phyloP scores from a whole-genome alignment of 2,113 vertebrate genomes.

The Carettochelys insculpta region DNA sequence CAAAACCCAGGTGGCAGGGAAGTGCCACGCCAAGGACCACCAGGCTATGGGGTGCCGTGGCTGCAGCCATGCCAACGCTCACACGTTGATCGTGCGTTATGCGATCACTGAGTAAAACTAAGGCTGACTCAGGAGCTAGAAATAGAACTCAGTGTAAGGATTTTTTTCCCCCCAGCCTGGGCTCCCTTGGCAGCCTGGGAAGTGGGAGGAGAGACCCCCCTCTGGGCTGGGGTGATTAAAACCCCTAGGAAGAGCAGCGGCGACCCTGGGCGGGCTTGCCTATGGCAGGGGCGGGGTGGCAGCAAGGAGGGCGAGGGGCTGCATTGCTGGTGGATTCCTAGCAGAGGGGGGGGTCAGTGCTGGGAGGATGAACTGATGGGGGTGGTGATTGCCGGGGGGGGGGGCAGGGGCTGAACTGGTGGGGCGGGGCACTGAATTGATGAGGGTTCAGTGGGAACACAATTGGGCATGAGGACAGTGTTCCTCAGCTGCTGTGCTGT shows the following conservation, averaged over 20 bases:
- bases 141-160: background rate
- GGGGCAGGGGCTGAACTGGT: too few relatives aligned
- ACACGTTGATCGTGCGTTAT: background rate
- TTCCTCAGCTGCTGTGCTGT: too few relatives aligned
- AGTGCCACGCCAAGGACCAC: background rate
- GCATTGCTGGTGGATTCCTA: background rate
- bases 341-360: background rate
- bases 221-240: background rate
- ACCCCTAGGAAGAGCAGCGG: background rate
- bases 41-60: too few relatives aligned
- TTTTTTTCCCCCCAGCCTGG: too few relatives aligned
- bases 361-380: background rate
- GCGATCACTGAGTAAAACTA: background rate
- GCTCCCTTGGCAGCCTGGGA: background rate
- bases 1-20: background rate
- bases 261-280: background rate
- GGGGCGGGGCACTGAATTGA: too few relatives aligned
- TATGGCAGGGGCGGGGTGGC: background rate
- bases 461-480: too few relatives aligned
- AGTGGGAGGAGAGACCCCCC: background rate
- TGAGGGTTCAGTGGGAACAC: too few relatives aligned
- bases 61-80: too few relatives aligned
- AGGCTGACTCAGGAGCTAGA: background rate
- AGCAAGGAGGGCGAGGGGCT: background rate
- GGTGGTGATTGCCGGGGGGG: too few relatives aligned